Evolutionary conservation across 2,888 invertebrate genomes (phyloP), one percentile per base, ranked within the genome.

Genomic region (Synergus japonicus): DNA sequence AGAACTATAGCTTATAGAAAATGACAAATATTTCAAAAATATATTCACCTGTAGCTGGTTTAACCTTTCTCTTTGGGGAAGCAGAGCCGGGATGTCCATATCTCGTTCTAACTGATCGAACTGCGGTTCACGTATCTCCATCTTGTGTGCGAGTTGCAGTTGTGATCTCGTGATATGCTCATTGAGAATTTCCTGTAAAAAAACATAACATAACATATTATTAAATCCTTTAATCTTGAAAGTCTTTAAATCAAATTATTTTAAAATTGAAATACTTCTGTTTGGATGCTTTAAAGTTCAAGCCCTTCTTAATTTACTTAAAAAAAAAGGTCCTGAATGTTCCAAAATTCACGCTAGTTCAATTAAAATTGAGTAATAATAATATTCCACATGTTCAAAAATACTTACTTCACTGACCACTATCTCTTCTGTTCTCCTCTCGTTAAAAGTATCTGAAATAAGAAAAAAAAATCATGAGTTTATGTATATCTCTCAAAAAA

Each of bases 71-170:
- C 87, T 84, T 82, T 91, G 89, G 12, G 88, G 83, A 43, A 87
- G 89, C 37, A 90, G 80, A 41, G 84, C 86, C 12, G 89, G 84
- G 66, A 88, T 86, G 43, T 90, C 86, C 69, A 91, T 79, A 54
- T 90, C 87, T n/a, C 87, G 87, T 76, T 90, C 87, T 54, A 92
- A 80, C 69, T 88, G 88, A 49, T 86, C 89, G 37, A 92, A 88
- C 67, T 90, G 89, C 41, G 90, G 88, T 77, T 89, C 88, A 78
- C 89, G 89, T 22, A 88, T 82, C 4, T 87, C 88, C 77, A 92
- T 89, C 18, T 87, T 88, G 44, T 90, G 87, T 54, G 86, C 87
- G 22, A 92, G 83, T 76, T 90, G 87, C 29, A 87, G 82, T 81
- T 91, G 90, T 13, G 88, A 87, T 67, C 86, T 88, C 73, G 86